A percentile compares a stretch with the other conserved stretches of the same genome.
Evolutionary conservation across 1,140 invertebrate species (phyloP).

Genomic region (Tetragnatha versicolor): DNA sequence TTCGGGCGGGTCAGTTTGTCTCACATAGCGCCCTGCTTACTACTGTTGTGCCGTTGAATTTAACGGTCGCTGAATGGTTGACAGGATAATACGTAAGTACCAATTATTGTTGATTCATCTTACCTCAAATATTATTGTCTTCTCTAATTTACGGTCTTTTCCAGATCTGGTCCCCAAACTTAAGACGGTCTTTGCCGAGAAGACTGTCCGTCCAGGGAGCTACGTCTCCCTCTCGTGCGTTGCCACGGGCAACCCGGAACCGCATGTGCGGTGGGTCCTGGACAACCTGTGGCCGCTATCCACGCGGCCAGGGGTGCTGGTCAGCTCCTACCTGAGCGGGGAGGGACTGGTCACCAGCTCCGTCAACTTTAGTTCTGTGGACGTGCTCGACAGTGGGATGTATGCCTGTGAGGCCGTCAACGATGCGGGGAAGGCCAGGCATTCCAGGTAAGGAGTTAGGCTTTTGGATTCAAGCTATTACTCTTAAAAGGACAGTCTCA

Average conservation of each 20-base stretch:
- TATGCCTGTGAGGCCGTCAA: constrained; percentile 64
- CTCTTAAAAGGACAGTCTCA: no score
- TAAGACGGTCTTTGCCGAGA: constrained; percentile 82
- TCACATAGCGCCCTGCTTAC: no score
- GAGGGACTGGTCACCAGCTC: constrained; percentile 73
- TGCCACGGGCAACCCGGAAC: constrained; percentile 88
- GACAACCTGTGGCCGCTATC: constrained; percentile 68
- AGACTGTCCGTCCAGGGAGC: constrained; percentile 85
- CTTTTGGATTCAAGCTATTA: no score
- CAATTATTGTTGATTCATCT: no score
- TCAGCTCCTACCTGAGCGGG: constrained; percentile 36
- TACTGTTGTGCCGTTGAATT: no score
- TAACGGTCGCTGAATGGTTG: no score
- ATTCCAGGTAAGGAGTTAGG: no score
- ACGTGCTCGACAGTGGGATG: constrained; percentile 70
- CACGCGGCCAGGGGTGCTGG: constrained; percentile 41
- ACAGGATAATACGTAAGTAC: no score
- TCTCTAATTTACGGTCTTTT: no score
- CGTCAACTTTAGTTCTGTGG: constrained; percentile 85
- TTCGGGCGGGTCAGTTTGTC: no score
- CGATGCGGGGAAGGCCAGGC: constrained; percentile 64
- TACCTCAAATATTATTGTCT: not conserved
- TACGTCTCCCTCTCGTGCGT: constrained; percentile 82
- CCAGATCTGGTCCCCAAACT: constrained; percentile 73
- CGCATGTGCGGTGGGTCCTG: constrained; percentile 91